These are phyloP conservation scores for Cyclina sinensis DNA, from an alignment of 1,140 invertebrate species.

Conservation along the genomic window DNA sequence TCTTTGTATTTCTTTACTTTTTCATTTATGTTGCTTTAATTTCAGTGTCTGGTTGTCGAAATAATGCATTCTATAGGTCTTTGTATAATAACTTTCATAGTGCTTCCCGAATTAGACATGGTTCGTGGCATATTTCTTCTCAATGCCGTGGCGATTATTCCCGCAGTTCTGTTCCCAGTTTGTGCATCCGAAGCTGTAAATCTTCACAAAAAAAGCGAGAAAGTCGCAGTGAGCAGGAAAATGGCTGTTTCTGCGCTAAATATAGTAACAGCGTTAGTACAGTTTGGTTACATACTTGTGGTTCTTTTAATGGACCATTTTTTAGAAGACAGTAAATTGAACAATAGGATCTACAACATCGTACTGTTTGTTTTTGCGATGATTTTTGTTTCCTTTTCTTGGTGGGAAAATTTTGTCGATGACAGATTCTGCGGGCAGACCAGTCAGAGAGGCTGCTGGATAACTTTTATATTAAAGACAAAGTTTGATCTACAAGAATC, in stretches of 20 bases:
- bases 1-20: no score
- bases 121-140: conserved; percentile 36
- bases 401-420: conserved; percentile 65
- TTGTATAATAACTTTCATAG: conserved; percentile 22
- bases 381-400: conserved; percentile 56
- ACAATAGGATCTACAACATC: neutral
- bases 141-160: conserved; percentile 37
- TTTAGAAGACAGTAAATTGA: neutral
- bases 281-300: conserved; percentile 40
- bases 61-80: conserved; percentile 44
- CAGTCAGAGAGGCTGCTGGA: neutral
- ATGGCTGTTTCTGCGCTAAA: neutral
- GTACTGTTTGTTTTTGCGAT: conserved; percentile 10
- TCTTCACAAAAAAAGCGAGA: neutral
- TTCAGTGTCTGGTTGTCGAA: conserved; percentile 56
- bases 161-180: conserved; percentile 24
- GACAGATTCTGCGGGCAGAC: conserved; percentile 44
- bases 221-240: neutral
- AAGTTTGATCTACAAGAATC: conserved; percentile 62
- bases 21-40: neutral
- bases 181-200: conserved; percentile 27
- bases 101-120: conserved; percentile 49
- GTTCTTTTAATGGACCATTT: conserved; percentile 39
- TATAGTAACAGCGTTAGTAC: neutral
- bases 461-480: conserved; percentile 6